phyloP scores from a whole-genome alignment of 2,797 vertebrate species.

The Poecilia picta region DNA sequence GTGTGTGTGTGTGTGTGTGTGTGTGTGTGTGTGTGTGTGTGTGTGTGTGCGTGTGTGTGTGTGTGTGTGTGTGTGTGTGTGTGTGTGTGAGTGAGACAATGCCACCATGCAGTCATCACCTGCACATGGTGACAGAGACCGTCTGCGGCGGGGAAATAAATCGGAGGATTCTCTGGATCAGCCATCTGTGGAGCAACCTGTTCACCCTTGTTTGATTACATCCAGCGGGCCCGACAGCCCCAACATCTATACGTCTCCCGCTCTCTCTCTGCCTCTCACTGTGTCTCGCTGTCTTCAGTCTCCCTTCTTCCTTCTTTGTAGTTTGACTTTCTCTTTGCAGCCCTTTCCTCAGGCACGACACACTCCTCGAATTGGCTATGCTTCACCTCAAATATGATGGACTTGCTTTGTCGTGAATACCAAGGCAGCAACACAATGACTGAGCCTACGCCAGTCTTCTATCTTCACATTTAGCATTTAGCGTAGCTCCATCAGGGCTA shows the following conservation, averaged over 20 bases:
- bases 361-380: constrained; percentile 60
- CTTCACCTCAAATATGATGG: constrained; percentile 62
- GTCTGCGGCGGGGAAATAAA: constrained; percentile 71
- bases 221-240: constrained; percentile 51
- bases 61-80: background rate
- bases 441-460: constrained; percentile 29
- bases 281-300: constrained; percentile 27
- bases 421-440: constrained; percentile 21
- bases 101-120: constrained; percentile 57
- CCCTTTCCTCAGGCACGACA: constrained; percentile 44
- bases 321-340: constrained; percentile 48
- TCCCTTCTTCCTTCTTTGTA: constrained; percentile 20
- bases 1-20: background rate
- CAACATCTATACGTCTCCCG: constrained; percentile 35
- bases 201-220: constrained; percentile 74
- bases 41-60: constrained; percentile 2
- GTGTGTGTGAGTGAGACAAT: constrained; percentile 35
- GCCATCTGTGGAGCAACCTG: constrained; percentile 78
- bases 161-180: constrained; percentile 64
- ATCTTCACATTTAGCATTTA: constrained; percentile 44
- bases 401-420: constrained; percentile 53
- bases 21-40: constrained; percentile 2
- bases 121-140: constrained; percentile 58
- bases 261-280: constrained; percentile 32
- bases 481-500: background rate